A percentile compares a stretch with the other conserved stretches of the same genome.
These are phyloP conservation scores for Bedellia somnulentella DNA, from an alignment of 2,888 invertebrate genomes.

Conservation along the genomic window DNA sequence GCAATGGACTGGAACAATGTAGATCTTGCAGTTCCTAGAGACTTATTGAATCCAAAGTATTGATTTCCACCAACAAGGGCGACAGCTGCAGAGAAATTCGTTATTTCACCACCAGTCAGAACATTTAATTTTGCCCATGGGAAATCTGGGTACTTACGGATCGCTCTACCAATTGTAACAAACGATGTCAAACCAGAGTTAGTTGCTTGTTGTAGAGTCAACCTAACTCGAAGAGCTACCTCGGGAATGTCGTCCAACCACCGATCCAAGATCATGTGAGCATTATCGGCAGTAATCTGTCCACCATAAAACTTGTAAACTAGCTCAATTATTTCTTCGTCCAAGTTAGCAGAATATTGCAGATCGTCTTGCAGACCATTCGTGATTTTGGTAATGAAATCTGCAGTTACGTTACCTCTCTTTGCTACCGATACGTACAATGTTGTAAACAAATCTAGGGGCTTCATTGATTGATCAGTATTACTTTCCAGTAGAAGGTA, in stretches of 20 bases:
- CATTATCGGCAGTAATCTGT: neutral
- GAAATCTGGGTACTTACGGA: neutral
- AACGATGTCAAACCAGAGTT: neutral
- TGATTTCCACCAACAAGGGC: neutral
- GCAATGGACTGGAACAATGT: neutral
- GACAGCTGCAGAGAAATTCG: neutral
- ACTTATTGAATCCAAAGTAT: constrained; percentile 1
- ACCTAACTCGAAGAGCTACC: neutral
- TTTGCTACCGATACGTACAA: neutral
- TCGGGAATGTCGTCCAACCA: neutral
- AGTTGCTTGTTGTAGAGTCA: neutral
- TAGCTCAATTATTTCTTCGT: neutral
- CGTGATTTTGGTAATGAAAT: neutral
- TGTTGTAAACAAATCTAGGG: constrained; percentile 1
- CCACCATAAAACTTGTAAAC: constrained; percentile 1
- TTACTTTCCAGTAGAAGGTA: neutral
- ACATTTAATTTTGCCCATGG: neutral
- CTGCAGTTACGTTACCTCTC: neutral
- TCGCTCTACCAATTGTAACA: neutral
- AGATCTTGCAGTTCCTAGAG: neutral
- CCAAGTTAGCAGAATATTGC: neutral
- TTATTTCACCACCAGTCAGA: constrained; percentile 1
- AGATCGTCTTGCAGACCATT: neutral
- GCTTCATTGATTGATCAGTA: neutral
- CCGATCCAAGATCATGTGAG: neutral